Percentiles rank a stretch among this genome's conserved stretches.
These are phyloP conservation scores for Bolinopsis microptera DNA, from an alignment of 37 sponge, comb jelly and placozoan genomes.

Conservation along the genomic window DNA sequence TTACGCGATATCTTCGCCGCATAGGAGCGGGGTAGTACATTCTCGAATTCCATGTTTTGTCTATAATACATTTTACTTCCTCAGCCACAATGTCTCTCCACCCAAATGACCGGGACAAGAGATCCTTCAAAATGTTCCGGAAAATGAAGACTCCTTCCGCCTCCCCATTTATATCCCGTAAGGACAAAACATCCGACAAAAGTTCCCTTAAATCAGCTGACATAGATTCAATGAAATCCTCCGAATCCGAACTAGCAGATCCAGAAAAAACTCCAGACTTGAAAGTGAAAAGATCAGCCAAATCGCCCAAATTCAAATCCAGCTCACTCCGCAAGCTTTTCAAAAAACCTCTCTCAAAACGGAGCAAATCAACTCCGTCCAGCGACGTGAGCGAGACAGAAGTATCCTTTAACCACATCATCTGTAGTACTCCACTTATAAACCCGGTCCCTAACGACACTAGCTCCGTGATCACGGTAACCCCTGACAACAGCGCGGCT, in stretches of 20 bases:
- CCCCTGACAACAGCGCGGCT: not conserved
- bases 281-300: not conserved
- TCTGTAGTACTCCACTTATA: not conserved
- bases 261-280: not conserved
- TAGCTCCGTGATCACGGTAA: not conserved
- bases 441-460: not conserved
- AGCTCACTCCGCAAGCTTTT: constrained; percentile 16
- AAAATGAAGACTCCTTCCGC: not conserved
- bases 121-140: constrained; percentile 56
- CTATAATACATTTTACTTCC: too few relatives aligned
- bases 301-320: not conserved
- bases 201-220: not conserved
- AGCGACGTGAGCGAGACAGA: not conserved
- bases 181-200: constrained; percentile 28
- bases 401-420: not conserved
- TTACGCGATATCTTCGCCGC: too few relatives aligned
- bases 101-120: constrained; percentile 18
- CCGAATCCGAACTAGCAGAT: not conserved
- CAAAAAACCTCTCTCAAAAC: not conserved
- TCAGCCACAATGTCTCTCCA: not conserved
- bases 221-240: not conserved
- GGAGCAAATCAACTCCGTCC: not conserved
- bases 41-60: too few relatives aligned
- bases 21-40: too few relatives aligned
- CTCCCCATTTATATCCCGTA: not conserved